Evolutionary conservation across 2,797 vertebrate genomes (phyloP).

Genomic region (Corythornis leucogaster): DNA sequence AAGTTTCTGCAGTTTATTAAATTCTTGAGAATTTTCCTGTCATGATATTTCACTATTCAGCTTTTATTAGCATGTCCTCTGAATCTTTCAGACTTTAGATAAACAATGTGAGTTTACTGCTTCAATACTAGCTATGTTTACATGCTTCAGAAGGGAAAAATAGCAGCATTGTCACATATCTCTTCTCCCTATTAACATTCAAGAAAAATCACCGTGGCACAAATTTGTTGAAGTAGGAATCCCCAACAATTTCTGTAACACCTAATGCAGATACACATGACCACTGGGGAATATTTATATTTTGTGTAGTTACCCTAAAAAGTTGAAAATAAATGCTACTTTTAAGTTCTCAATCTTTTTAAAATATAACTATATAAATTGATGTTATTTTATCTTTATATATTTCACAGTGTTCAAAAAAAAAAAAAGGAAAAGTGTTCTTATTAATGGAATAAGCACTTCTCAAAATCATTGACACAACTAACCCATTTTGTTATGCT

Average conservation of each 20-base stretch:
- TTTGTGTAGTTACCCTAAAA: neutral
- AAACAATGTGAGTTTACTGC: neutral
- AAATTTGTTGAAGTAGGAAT: neutral
- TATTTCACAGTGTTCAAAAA: neutral
- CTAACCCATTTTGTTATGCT: neutral
- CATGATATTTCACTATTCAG: neutral
- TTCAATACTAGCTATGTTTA: neutral
- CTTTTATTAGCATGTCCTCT: neutral
- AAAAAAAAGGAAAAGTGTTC: neutral
- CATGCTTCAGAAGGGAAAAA: neutral
- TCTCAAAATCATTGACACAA: neutral
- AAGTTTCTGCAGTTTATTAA: neutral
- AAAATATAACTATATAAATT: neutral
- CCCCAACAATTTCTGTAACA: neutral
- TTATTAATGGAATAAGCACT: neutral
- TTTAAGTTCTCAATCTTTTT: neutral
- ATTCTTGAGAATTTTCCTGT: slow-evolving; percentile 10
- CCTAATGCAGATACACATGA: neutral
- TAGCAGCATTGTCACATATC: neutral
- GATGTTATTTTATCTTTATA: neutral
- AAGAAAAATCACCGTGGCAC: neutral
- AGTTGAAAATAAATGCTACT: neutral
- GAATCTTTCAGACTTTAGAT: neutral
- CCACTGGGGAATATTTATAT: neutral
- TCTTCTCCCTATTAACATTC: neutral